phyloP scores from a whole-genome alignment of 2,888 invertebrate genomes.

The Rhagonycha fulva region DNA sequence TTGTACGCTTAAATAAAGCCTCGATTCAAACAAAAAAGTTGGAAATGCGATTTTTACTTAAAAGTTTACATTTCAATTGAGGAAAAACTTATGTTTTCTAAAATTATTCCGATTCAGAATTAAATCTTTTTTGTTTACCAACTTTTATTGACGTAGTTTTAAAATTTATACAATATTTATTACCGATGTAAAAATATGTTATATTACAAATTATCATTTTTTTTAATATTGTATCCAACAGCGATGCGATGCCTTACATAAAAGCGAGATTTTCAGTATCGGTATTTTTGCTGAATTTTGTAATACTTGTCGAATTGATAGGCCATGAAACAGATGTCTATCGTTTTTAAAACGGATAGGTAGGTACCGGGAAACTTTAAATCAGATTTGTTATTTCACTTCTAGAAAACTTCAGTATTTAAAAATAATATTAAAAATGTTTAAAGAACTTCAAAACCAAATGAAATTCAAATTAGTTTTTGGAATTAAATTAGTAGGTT shows the following conservation, averaged over 20 bases:
- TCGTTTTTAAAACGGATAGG: neutral
- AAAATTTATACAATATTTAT: neutral
- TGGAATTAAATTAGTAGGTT: too few species aligned
- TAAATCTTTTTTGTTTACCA: neutral
- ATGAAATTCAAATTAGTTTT: too few species aligned
- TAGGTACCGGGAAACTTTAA: neutral
- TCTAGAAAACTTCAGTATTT: neutral
- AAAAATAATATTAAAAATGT: neutral
- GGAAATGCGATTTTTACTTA: neutral
- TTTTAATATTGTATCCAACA: neutral
- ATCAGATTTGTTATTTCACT: neutral
- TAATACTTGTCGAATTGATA: conserved; percentile 1
- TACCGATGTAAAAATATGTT: neutral
- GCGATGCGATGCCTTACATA: neutral
- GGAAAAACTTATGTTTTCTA: neutral
- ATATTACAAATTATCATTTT: neutral
- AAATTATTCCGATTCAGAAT: neutral
- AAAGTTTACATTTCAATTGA: neutral
- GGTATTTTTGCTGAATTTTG: neutral
- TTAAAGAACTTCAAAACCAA: too few species aligned
- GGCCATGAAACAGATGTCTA: conserved; percentile 2
- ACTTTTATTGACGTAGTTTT: neutral
- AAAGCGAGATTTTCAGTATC: neutral
- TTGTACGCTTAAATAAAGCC: neutral
- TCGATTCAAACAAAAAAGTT: neutral